phyloP scores from a whole-genome alignment of 2,113 vertebrate species.

The Scytalopus superciliaris region DNA sequence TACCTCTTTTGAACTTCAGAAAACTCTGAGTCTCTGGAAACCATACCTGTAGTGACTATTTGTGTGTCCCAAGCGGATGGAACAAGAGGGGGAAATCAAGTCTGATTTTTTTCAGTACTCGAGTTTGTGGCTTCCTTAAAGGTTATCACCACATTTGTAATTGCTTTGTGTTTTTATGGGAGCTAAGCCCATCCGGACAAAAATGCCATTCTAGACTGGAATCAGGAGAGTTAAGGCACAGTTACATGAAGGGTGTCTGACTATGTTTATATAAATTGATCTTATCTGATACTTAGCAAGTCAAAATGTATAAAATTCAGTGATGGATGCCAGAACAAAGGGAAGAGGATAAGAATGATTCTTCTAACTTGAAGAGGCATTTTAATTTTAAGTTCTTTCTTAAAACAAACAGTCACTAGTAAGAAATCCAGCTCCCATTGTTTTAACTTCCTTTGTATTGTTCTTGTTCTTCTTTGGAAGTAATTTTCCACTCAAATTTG shows the following conservation, averaged over 20 bases:
- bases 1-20: slow-evolving; percentile 34
- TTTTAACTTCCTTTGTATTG: neutral
- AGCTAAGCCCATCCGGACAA: neutral
- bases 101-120: neutral
- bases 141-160: neutral
- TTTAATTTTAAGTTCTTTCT: slow-evolving; percentile 53
- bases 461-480: neutral
- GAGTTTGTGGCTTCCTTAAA: slow-evolving; percentile 3
- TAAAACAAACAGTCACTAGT: slow-evolving; percentile 53
- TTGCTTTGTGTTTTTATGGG: neutral
- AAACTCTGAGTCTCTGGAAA: slow-evolving; percentile 31
- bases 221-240: slow-evolving; percentile 33
- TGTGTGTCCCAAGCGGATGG: neutral
- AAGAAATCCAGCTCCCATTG: slow-evolving; percentile 15
- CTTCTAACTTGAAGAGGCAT: neutral
- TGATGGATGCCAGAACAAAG: neutral
- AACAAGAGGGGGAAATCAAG: neutral
- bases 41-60: neutral
- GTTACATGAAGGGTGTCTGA: slow-evolving; percentile 35
- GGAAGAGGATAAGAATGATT: neutral
- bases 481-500: slow-evolving; percentile 11
- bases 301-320: slow-evolving; percentile 30
- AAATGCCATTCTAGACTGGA: slow-evolving; percentile 34
- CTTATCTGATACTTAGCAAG: slow-evolving; percentile 14
- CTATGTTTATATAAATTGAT: slow-evolving; percentile 34